Base-by-base conservation (phyloP, 2,113 vertebrate genomes). In the Balaeniceps rex region DNA sequence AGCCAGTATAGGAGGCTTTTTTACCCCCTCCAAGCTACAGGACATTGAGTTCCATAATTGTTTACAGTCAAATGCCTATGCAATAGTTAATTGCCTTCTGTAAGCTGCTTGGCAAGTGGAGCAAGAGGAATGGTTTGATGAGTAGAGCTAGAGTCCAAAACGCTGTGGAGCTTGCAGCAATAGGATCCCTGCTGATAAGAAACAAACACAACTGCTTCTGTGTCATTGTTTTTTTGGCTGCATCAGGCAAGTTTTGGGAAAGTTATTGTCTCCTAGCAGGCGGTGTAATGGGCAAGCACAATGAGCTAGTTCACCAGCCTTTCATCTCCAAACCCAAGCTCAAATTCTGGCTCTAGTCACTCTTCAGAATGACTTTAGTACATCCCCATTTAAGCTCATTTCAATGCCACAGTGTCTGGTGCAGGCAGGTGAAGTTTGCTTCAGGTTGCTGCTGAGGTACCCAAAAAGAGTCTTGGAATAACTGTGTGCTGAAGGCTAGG, bases 161-260 rank as follows among this genome's bases (percentile, higher is more conserved):
- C 78, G 87, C 89, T 58, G 57, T 63, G 81, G 61, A 91, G 91
- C 49, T 91, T 69, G 61, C 77, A 94, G 87, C 70, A 69, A 87
- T 91, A 87, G 88, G 63, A 95, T 94, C 93, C 91, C 94, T 80
- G 81, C 81, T 96, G 94, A 87, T 94, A 97, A 96, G 95, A 91
- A 96, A 85, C 77, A 97, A 94, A 85, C 84, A 90, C 0, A 8
- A 93, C 81, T 95, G 74, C 61, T 82, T 93, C 84, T 95, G 70
- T 87, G 68, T 90, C 90, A 86, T 93, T 95, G 88, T 31, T 79
- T 92, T 89, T 94, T 96, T 97, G 95, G 93, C 91, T 79, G 78
- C 74, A 79, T 77, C 61, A 47, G 25, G 51, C 88, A 97, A 94
- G 83, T 97, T 95, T 94, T 33, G 87, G 49, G 81, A 76, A 95